Percentiles rank a stretch among this genome's conserved stretches.
Conservation (phyloP, 2,113 vertebrate genomes). For the Tachycineta bicolor region DNA sequence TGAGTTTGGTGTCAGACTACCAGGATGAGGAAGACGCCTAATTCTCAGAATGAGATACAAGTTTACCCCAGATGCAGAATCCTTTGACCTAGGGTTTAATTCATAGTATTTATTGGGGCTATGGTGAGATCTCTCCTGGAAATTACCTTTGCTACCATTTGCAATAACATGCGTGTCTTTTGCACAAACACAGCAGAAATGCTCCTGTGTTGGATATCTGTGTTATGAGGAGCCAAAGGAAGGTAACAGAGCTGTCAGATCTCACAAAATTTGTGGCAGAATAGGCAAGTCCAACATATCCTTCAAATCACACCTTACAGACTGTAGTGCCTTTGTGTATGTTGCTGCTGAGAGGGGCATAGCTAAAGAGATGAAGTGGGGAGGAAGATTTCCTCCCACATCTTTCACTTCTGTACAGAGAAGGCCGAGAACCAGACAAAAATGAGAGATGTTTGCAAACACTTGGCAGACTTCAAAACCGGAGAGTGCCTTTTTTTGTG, state of each 20-base stretch:
- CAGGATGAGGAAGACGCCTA: neutral
- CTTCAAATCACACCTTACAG: neutral
- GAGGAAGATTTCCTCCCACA: neutral
- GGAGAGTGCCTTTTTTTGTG: neutral
- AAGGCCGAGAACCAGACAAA: neutral
- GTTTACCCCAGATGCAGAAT: neutral
- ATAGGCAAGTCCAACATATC: neutral
- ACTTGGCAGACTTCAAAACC: neutral
- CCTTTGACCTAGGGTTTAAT: neutral
- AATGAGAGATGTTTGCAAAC: neutral
- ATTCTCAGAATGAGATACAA: neutral
- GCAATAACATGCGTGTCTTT: accelerated
- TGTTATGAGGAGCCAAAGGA: neutral
- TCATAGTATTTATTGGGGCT: neutral
- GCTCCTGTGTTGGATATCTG: neutral
- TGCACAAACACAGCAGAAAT: neutral
- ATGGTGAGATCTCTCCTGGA: neutral
- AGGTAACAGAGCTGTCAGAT: neutral
- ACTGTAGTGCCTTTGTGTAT: neutral
- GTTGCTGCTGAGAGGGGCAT: neutral
- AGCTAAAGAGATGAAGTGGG: neutral
- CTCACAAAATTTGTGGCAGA: neutral
- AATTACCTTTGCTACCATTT: neutral
- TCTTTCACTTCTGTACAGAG: neutral
- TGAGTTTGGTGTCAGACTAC: neutral